A percentile compares a stretch with the other conserved stretches of the same genome.
Conservation (phyloP, 2,888 invertebrate genomes). For the Molanna angustata region DNA sequence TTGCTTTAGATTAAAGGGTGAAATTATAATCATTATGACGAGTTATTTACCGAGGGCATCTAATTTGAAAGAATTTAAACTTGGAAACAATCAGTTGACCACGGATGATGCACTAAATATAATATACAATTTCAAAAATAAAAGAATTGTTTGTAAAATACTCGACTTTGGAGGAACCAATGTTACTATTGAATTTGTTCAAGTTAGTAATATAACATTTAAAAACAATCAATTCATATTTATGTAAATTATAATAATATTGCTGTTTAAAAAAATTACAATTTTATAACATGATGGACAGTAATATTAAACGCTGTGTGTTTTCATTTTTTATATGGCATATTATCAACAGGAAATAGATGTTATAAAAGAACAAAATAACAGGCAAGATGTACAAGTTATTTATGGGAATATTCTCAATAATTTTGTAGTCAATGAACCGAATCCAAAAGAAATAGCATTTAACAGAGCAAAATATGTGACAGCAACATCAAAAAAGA, state of each 20-base stretch:
- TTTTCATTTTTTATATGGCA: not conserved
- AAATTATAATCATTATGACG: slow-evolving; percentile 40
- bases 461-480: slow-evolving; percentile 50
- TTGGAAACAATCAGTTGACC: slow-evolving; percentile 52
- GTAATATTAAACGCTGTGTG: not conserved
- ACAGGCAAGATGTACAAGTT: slow-evolving; percentile 33
- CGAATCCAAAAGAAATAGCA: slow-evolving; percentile 44
- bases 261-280: not conserved
- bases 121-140: slow-evolving; percentile 41
- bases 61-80: slow-evolving; percentile 43
- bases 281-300: not conserved
- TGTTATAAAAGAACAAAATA: not conserved
- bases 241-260: not conserved
- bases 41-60: slow-evolving; percentile 45
- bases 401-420: slow-evolving; percentile 47
- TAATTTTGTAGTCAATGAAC: slow-evolving; percentile 47
- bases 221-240: no score
- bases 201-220: slow-evolving; percentile 38
- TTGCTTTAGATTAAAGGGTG: slow-evolving; percentile 36
- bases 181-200: slow-evolving; percentile 44
- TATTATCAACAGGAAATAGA: not conserved
- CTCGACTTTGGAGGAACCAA: slow-evolving; percentile 52
- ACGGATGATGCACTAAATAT: slow-evolving; percentile 47
- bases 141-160: slow-evolving; percentile 39
- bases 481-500: slow-evolving; percentile 48